Conservation (phyloP, 2,888 invertebrate species). For the Candidula unifasciata region DNA sequence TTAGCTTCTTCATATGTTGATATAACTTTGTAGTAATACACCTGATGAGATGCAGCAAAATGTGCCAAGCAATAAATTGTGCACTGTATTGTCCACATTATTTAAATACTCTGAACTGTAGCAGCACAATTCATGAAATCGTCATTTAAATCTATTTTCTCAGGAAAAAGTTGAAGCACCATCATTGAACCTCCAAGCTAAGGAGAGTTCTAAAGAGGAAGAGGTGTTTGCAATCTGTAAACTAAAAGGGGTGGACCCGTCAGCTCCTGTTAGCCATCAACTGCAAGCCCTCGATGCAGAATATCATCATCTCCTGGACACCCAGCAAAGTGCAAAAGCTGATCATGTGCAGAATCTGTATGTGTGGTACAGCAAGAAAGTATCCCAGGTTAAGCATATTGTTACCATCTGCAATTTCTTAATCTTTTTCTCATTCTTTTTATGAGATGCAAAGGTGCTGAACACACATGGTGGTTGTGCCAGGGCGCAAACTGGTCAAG, state of each 20-base stretch:
- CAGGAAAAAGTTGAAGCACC: conserved; percentile 64
- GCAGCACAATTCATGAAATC: not conserved
- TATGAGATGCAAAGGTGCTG: too few species aligned
- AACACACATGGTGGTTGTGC: too few species aligned
- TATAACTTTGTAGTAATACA: too few species aligned
- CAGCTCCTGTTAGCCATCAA: conserved; percentile 73
- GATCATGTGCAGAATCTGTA: conserved; percentile 76
- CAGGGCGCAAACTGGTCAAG: too few species aligned
- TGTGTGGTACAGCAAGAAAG: conserved; percentile 77
- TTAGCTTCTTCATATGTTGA: too few species aligned
- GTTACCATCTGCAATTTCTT: not conserved
- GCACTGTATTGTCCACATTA: too few species aligned
- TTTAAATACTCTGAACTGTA: too few species aligned
- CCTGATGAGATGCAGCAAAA: too few species aligned
- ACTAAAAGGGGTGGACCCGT: conserved; percentile 70
- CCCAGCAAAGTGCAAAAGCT: conserved; percentile 73
- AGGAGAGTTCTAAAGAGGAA: conserved; percentile 76
- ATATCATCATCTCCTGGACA: conserved; percentile 73
- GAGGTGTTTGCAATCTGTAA: conserved; percentile 77
- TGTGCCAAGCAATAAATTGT: too few species aligned
- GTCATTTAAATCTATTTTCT: not conserved
- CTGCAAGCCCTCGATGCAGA: conserved; percentile 77
- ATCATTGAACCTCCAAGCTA: conserved; percentile 70
- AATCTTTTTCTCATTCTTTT: too few species aligned
- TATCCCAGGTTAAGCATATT: conserved; percentile 68